Evolutionary conservation across 2,113 vertebrate genomes (phyloP).

Genomic region (Amazona vittata): DNA sequence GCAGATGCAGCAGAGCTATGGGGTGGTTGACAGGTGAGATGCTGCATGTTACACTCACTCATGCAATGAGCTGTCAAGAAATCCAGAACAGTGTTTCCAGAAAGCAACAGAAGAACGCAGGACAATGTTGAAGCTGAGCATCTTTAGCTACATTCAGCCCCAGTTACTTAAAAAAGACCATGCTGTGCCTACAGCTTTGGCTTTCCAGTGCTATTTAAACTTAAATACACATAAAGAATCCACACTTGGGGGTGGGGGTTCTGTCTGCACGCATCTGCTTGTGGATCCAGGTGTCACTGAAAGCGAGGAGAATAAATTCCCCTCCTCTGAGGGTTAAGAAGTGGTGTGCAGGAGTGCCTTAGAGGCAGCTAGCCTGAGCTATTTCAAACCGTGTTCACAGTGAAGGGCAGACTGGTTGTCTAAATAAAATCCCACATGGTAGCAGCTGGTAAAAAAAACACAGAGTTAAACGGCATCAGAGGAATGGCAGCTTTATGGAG

Average conservation of each 20-base stretch:
- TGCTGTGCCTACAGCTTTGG: not conserved
- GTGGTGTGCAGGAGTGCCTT: not conserved
- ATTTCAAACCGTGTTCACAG: not conserved
- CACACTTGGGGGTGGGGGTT: rapidly evolving
- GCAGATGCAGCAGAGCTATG: not conserved
- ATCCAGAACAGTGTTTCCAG: not conserved
- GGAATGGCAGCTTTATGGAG: not conserved
- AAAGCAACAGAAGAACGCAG: not conserved
- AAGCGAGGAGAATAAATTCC: not conserved
- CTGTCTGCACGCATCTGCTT: rapidly evolving
- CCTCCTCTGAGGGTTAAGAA: no score
- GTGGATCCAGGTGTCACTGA: not conserved
- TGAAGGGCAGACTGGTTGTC: not conserved
- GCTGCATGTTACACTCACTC: rapidly evolving
- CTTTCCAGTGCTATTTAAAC: not conserved
- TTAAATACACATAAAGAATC: not conserved
- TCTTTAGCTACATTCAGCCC: not conserved
- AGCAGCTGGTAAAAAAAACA: not conserved
- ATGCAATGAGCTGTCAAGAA: not conserved
- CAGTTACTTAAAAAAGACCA: not conserved
- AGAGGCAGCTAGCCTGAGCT: not conserved
- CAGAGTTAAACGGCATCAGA: not conserved
- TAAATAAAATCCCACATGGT: not conserved
- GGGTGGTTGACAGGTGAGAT: not conserved
- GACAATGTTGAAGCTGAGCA: not conserved